Evolutionary conservation across 1,140 invertebrate species (phyloP).

Genomic region (Coenobita brevimanus): DNA sequence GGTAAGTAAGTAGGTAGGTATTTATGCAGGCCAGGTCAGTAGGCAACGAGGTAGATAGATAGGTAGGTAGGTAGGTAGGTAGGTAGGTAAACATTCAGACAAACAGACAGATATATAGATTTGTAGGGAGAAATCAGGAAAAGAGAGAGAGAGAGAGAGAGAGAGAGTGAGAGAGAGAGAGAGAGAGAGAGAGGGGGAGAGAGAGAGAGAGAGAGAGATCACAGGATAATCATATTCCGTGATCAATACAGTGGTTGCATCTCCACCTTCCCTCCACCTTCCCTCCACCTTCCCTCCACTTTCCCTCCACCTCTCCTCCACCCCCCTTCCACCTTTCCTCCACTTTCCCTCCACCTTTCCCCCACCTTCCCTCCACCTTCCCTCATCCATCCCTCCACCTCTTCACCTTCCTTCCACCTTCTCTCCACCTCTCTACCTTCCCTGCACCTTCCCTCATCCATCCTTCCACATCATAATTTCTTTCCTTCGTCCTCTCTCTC

Average conservation of each 20-base stretch:
- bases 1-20: too few species aligned
- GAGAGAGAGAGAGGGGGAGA: neutral
- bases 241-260: neutral
- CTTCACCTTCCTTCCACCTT: neutral
- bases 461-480: neutral
- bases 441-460: neutral
- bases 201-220: neutral
- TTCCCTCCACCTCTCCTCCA: neutral
- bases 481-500: neutral
- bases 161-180: neutral
- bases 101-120: too few species aligned
- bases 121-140: neutral
- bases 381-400: neutral
- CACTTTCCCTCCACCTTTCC: neutral
- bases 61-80: too few species aligned
- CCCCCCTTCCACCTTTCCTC: neutral
- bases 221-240: constrained; percentile 42
- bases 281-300: neutral
- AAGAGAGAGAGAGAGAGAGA: constrained; percentile 8
- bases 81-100: too few species aligned
- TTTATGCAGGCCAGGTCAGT: too few species aligned
- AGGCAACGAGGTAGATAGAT: too few species aligned
- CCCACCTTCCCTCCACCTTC: neutral
- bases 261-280: constrained; percentile 1
- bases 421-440: neutral